These are phyloP conservation scores for Rostratula benghalensis DNA, from an alignment of 2,113 vertebrate genomes.

Conservation along the genomic window DNA sequence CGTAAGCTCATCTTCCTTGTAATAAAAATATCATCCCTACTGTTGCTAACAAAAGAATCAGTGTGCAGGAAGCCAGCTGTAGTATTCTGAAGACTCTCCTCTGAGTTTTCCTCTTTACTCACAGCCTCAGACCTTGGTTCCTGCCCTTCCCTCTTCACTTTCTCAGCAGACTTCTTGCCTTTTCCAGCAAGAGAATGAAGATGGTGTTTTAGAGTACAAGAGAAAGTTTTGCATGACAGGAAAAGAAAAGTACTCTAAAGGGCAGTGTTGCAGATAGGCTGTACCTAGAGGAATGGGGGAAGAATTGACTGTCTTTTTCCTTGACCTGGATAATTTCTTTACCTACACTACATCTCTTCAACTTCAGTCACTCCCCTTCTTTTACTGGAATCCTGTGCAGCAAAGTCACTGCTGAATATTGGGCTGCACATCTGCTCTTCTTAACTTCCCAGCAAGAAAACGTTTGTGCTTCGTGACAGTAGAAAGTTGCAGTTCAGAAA, in stretches of 20 bases:
- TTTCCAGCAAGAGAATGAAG: background rate
- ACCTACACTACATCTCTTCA: background rate
- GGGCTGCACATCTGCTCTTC: background rate
- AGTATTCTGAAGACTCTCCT: background rate
- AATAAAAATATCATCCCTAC: background rate
- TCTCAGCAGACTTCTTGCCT: background rate
- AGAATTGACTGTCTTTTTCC: background rate
- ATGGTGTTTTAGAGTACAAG: fast-evolving
- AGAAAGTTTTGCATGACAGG: background rate
- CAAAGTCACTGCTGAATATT: background rate
- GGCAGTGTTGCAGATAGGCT: background rate
- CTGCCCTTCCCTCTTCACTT: background rate
- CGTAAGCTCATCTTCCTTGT: background rate
- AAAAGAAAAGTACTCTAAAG: background rate
- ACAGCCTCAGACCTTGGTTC: background rate
- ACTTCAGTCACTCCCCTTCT: background rate
- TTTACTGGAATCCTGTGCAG: background rate
- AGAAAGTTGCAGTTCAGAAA: background rate
- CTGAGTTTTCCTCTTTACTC: background rate
- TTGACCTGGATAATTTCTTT: background rate
- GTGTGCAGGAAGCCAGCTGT: background rate
- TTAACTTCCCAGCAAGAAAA: background rate
- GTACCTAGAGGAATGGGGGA: too few relatives aligned
- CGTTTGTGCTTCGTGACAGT: background rate
- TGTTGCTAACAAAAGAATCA: background rate